Evolutionary conservation across 2,888 invertebrate species (phyloP), one percentile per base, ranked within the genome.

Genomic region (Nomada hirtipes): DNA sequence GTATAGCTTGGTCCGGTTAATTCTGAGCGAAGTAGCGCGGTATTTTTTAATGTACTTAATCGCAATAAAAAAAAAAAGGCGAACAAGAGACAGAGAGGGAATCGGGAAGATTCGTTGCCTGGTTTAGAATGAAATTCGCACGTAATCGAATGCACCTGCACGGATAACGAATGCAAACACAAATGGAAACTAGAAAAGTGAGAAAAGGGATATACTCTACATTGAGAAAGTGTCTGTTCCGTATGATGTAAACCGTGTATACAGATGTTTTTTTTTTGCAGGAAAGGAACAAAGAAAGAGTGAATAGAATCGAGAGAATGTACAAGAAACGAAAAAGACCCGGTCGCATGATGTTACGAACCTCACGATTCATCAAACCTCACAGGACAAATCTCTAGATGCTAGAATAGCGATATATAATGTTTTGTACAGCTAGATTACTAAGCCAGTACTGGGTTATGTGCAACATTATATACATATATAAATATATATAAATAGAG

Each of bases 341-440:
- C 72, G 72, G 55, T 71, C 72, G 78, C 52, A 70, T 78, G 61
- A 70, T 80, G 63, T 75, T 79, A 67, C 76, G 74, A 88, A 89
- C 86, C 86, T 89, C 87, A 90, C 87, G 89, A 90, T 90, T 88
- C 89, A 90, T 90, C 90, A 90, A 89, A 92, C 91, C 91, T 92
- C 91, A 92, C 91, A 89, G 90, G 92, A 93, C 91, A 92, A 93
- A 92, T 91, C 92, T 92, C 87, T 92, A 92, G 92, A 91, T 82
- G 88, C 90, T 93, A 92, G 91, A 83, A 86, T 87, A 89, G 86
- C 84, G 88, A 91, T 91, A 93, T 92, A 93, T 93, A 92, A 93
- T 93, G 93, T 93, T 93, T 93, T 93, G 93, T 93, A 93, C 93
- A 93, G 93, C 91, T 93, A 93, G 93, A 90, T 91, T 88, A 92